Evolutionary conservation across 2,797 vertebrate species (phyloP).

Genomic region (Acanthornis magna): DNA sequence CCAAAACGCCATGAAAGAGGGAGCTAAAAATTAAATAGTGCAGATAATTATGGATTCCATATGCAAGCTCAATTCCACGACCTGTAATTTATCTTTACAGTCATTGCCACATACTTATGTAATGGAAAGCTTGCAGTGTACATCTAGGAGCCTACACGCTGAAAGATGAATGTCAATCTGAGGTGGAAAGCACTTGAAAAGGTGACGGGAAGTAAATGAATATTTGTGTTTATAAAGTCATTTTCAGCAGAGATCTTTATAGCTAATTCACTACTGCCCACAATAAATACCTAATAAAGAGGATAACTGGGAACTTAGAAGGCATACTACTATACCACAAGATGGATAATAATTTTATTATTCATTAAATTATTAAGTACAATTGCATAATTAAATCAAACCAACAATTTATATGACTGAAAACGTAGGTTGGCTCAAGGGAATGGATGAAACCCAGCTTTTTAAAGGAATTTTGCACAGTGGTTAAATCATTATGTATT

Average conservation of each 20-base stretch:
- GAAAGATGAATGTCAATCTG: neutral
- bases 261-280: neutral
- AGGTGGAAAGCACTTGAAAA: neutral
- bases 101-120: neutral
- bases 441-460: neutral
- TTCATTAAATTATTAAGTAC: neutral
- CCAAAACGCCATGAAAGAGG: neutral
- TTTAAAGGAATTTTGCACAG: neutral
- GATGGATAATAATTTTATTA: neutral
- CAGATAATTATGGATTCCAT: neutral
- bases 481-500: neutral
- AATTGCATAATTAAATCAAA: neutral
- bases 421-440: neutral
- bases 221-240: neutral
- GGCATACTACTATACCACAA: neutral
- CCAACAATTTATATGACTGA: neutral
- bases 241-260: neutral
- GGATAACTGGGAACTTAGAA: neutral
- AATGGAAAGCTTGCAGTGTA: neutral
- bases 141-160: neutral
- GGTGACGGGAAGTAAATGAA: neutral
- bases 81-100: neutral
- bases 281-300: neutral
- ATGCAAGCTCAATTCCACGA: neutral
- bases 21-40: neutral